A percentile compares a stretch with the other conserved stretches of the same genome.
phyloP scores from a whole-genome alignment of 2,113 vertebrate species.

The Macroglossus sobrinus region DNA sequence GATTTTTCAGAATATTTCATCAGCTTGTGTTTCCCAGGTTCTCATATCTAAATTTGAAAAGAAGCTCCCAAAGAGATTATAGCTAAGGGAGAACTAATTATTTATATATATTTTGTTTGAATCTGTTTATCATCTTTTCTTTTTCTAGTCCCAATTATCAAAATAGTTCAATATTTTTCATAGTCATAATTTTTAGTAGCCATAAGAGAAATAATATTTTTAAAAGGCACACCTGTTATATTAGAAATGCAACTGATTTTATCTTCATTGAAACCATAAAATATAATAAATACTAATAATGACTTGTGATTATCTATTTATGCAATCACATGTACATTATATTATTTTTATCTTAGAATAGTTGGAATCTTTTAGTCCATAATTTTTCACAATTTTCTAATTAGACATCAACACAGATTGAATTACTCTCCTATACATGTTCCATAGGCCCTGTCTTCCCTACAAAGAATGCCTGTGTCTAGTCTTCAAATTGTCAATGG shows the following conservation, averaged over 20 bases:
- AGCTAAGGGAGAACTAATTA: slow-evolving; percentile 37
- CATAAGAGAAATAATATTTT: background rate
- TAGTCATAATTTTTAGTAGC: background rate
- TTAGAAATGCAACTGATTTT: background rate
- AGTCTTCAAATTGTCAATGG: background rate
- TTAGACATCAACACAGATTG: background rate
- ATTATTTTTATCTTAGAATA: slow-evolving; percentile 1
- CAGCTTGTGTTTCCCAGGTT: slow-evolving; percentile 55
- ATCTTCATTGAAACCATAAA: background rate
- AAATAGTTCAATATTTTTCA: background rate
- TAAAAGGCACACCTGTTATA: background rate
- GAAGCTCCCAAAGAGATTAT: slow-evolving; percentile 42
- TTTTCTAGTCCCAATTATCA: slow-evolving; percentile 10
- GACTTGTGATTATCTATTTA: background rate
- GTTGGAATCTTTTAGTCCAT: background rate
- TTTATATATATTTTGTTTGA: slow-evolving; percentile 11
- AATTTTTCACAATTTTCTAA: background rate
- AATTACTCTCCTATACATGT: background rate
- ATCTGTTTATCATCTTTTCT: background rate
- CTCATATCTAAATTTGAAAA: slow-evolving; percentile 26
- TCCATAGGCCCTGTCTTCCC: background rate
- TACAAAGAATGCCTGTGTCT: background rate
- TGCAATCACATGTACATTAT: background rate
- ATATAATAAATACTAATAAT: background rate
- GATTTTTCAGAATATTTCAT: slow-evolving; percentile 66